Evolutionary conservation across 2,113 vertebrate species (phyloP), one percentile per base, ranked within the genome.

Genomic region (Felis chaus): DNA sequence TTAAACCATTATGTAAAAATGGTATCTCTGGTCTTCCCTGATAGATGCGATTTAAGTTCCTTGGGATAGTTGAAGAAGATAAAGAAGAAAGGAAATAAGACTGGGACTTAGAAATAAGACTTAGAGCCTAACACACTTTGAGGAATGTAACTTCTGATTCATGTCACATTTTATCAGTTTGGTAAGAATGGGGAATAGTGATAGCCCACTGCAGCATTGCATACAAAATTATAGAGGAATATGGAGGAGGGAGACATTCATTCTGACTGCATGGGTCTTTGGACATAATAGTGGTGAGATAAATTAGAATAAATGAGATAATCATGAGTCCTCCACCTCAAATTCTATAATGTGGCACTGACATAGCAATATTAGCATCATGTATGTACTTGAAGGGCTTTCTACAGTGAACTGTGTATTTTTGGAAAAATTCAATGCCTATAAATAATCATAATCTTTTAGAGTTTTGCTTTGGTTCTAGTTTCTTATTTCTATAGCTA

Each of bases 1-100:
- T 93, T 61, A 83, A 97, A 90, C 41, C 5, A 27, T 94, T 95
- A 73, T 95, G 10, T 83, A 87, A 87, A 95, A 90, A 79, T 65
- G 13, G 4, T 74, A 3, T 89, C 82, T 83, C 55, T 65, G 31
- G 18, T 82, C n/a, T 85, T 92, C 14, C 57, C 41, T 73, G 29
- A 94, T 29, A 84, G 36, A 15, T 57, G 41, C 27, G 57, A 94
- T 92, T 97, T 57, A 78, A 89, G 89, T 86, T 57, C 27, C 55
- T 89, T 50, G 36, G 18, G 81, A 63, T 69, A 86, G 80, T 23
- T 73, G 41, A 81, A 89, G 39, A 89, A 74, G 27, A 73, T 41
- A 81, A 87, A 94, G 45, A 83, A 95, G 14, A 21, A 91, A 84
- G 39, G 33, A 50, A 78, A 57, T 31, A 89, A 83, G 39, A 7